Conservation (phyloP, 53 echinoderm and acorn worm genomes). For the Antedon mediterranea region DNA sequence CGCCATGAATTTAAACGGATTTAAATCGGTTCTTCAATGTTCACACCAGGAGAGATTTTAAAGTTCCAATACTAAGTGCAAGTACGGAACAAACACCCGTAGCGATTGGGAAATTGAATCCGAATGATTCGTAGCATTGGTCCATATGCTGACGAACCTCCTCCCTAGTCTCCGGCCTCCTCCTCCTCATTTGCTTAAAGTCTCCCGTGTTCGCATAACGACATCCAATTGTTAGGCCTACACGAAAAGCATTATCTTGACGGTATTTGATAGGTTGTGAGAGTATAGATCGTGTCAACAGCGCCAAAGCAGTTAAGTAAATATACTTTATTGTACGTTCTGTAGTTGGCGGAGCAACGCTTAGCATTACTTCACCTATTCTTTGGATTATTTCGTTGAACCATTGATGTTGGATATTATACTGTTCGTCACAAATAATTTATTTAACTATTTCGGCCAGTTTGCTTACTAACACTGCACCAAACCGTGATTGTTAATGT, state of each 20-base stretch:
- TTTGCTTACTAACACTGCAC: background rate
- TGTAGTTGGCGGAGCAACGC: background rate
- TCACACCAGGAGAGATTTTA: background rate
- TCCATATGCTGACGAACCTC: background rate
- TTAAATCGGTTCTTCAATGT: background rate
- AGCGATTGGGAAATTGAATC: background rate
- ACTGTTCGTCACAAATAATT: too few relatives aligned
- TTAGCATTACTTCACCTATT: background rate
- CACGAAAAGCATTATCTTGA: background rate
- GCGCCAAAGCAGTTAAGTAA: background rate
- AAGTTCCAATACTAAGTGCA: background rate
- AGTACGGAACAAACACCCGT: background rate
- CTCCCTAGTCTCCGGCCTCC: background rate
- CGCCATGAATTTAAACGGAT: background rate
- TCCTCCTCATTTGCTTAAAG: background rate
- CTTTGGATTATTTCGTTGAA: background rate
- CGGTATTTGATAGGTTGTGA: background rate
- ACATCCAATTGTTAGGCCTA: background rate
- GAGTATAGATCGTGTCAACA: background rate
- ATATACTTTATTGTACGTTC: background rate
- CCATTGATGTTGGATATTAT: background rate
- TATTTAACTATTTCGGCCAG: background rate
- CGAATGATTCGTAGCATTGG: background rate
- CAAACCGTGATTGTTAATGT: background rate
- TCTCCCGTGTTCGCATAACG: background rate